Percentiles rank a stretch among this genome's conserved stretches.
Conservation (phyloP, 2,888 invertebrate species). For the Stenurella melanura region DNA sequence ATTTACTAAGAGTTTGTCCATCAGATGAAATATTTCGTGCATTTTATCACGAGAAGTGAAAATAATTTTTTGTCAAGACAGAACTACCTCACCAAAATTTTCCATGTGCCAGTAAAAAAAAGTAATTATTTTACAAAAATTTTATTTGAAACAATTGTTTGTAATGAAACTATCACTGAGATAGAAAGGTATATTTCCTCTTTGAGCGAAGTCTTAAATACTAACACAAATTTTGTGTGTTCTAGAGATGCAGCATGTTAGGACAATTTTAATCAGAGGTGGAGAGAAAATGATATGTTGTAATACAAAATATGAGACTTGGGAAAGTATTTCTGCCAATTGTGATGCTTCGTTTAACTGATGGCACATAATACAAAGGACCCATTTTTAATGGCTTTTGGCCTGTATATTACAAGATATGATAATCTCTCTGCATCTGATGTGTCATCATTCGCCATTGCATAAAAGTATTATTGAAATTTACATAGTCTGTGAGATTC, state of each 20-base stretch:
- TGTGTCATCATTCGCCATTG: constrained; percentile 19
- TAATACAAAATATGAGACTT: neutral
- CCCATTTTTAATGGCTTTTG: no score
- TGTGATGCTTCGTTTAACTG: no score
- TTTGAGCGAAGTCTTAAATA: neutral
- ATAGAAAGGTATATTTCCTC: neutral
- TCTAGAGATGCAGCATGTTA: neutral
- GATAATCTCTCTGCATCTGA: neutral
- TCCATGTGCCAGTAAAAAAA: no score
- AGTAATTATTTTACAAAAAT: no score
- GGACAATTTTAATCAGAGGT: neutral
- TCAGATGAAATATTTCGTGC: no score
- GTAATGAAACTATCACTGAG: neutral
- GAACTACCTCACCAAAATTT: no score
- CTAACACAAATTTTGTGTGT: constrained; percentile 7
- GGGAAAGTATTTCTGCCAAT: neutral
- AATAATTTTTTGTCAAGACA: no score
- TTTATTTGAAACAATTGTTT: no score
- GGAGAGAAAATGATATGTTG: constrained; percentile 1
- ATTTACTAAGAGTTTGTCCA: no score
- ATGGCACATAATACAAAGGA: no score
- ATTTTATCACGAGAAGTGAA: no score
- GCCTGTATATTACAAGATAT: neutral
- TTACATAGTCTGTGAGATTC: constrained; percentile 41
- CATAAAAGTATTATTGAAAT: constrained; percentile 37